These are phyloP conservation scores for Drosophila kohkoa DNA, from an alignment of 1,140 invertebrate species.

Conservation along the genomic window DNA sequence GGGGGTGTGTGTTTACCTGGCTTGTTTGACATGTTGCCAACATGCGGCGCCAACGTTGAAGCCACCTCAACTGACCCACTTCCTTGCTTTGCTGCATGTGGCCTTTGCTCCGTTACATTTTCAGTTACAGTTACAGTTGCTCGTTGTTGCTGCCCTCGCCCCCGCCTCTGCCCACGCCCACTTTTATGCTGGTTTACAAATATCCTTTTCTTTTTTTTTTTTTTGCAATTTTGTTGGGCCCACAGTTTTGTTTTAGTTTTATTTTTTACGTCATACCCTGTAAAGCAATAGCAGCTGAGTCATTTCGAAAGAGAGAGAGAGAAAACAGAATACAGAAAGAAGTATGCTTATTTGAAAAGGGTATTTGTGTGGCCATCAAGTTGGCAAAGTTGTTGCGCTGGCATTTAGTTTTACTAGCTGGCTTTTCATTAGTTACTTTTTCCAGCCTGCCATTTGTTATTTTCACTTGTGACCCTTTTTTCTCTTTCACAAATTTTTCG, in stretches of 20 bases:
- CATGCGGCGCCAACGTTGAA: constrained; percentile 42
- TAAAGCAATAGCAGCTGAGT: neutral
- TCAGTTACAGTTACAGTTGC: neutral
- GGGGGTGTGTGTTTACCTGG: constrained; percentile 42
- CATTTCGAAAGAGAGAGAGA: no score
- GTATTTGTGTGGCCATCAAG: neutral
- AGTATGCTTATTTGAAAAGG: neutral
- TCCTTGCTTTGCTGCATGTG: constrained; percentile 19
- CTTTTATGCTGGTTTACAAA: constrained; percentile 30
- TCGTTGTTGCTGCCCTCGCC: neutral
- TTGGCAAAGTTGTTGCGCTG: neutral
- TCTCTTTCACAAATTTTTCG: constrained; percentile 29
- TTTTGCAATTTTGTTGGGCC: constrained; percentile 28
- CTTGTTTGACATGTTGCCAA: constrained; percentile 60
- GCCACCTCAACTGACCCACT: constrained; percentile 62
- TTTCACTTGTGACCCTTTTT: constrained; percentile 43
- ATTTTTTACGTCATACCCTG: constrained; percentile 17
- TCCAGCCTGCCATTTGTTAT: constrained; percentile 45
- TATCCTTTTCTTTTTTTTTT: constrained; percentile 17
- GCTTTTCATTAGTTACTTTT: constrained; percentile 42
- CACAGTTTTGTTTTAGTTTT: constrained; percentile 32
- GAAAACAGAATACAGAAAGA: no score
- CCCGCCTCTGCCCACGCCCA: neutral
- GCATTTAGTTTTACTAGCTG: constrained; percentile 16
- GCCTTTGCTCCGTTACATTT: constrained; percentile 9